Conservation (phyloP, 2,797 vertebrate genomes). For the Coluber constrictor region DNA sequence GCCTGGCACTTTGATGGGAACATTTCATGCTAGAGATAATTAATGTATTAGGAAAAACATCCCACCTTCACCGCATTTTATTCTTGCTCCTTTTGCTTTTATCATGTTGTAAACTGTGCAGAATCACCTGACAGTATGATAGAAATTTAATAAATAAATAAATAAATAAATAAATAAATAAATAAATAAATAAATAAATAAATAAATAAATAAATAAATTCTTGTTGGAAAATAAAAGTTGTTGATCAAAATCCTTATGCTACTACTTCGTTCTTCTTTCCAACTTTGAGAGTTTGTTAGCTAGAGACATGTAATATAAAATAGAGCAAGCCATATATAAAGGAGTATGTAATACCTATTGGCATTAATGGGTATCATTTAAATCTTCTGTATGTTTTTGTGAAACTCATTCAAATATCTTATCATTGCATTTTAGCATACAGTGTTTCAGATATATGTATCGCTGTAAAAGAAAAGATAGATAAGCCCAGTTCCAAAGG, state of each 20-base stretch:
- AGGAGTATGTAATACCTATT: background rate
- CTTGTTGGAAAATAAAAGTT: background rate
- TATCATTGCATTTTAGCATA: constrained; percentile 8
- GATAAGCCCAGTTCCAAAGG: constrained; percentile 24
- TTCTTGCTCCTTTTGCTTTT: background rate
- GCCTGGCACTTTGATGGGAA: background rate
- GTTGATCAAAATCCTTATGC: background rate
- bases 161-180: too few relatives aligned
- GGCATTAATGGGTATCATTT: background rate
- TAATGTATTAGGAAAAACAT: background rate
- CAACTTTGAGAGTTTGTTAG: background rate
- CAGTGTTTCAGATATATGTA: constrained; percentile 23
- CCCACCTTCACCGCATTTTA: background rate
- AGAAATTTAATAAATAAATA: background rate
- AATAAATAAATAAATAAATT: background rate
- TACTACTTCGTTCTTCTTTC: background rate
- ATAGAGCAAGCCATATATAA: background rate
- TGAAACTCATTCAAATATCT: constrained; percentile 11
- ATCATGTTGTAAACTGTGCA: background rate
- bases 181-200: too few relatives aligned
- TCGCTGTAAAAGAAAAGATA: background rate
- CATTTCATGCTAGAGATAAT: background rate
- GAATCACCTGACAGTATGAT: background rate
- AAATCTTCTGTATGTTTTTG: constrained; percentile 10
- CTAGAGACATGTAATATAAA: background rate